These are phyloP conservation scores for Hirtodrosophila confusa DNA, from an alignment of 2,888 invertebrate species.

Conservation along the genomic window DNA sequence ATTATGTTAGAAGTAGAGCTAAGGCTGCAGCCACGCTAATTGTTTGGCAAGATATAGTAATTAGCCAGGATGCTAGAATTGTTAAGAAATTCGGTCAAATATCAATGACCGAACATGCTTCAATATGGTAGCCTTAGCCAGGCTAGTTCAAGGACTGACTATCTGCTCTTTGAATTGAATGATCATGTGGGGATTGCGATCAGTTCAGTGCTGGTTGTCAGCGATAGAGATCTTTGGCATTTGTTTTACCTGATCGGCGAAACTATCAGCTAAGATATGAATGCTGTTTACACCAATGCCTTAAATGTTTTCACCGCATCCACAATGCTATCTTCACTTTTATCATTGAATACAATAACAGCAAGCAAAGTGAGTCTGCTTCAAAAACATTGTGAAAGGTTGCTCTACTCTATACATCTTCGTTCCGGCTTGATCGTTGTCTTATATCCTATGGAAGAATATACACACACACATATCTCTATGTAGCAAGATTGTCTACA, in stretches of 20 bases:
- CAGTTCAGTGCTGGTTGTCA: conserved; percentile 34
- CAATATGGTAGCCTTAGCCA: no score
- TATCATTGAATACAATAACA: conserved; percentile 30
- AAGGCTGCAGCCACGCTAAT: conserved; percentile 37
- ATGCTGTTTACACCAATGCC: conserved; percentile 59
- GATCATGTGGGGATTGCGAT: conserved; percentile 17
- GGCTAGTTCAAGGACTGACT: conserved; percentile 5
- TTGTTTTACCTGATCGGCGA: conserved; percentile 47
- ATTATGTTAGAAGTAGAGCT: conserved; percentile 41
- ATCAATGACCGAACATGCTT: no score
- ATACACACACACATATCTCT: not conserved
- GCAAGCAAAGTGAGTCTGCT: not conserved
- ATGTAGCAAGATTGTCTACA: conserved; percentile 20
- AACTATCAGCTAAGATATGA: conserved; percentile 59
- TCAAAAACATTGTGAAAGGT: conserved; percentile 46
- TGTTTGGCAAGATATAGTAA: conserved; percentile 22
- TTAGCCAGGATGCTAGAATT: conserved; percentile 36
- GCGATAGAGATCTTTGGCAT: conserved; percentile 52
- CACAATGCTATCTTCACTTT: conserved; percentile 28
- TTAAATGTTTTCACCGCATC: conserved; percentile 48
- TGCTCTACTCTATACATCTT: conserved; percentile 1
- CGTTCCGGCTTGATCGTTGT: conserved; percentile 13
- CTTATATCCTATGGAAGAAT: conserved; percentile 4
- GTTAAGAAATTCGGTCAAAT: conserved; percentile 2
- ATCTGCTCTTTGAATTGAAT: conserved; percentile 17